phyloP scores from a whole-genome alignment of 2,888 invertebrate species.

The Hirtodrosophila duncani region DNA sequence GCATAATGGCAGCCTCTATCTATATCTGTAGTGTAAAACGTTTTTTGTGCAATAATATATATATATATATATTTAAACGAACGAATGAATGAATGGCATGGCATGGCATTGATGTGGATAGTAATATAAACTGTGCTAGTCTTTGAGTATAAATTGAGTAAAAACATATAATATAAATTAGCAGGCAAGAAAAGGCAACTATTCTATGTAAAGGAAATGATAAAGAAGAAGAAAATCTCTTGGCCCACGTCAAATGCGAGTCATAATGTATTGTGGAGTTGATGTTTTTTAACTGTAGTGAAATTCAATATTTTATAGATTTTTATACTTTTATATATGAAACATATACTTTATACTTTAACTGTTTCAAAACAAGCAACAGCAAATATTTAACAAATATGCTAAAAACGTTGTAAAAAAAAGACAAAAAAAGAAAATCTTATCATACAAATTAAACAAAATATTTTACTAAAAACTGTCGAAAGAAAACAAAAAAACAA shows the following conservation, averaged over 20 bases:
- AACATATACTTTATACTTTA: constrained; percentile 70
- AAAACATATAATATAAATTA: too few relatives aligned
- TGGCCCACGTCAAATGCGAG: too few relatives aligned
- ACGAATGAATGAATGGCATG: too few relatives aligned
- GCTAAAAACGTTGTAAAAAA: constrained; percentile 31
- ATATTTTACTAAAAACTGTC: constrained; percentile 45
- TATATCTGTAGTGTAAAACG: constrained; percentile 59
- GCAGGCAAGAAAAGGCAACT: too few relatives aligned
- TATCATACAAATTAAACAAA: constrained; percentile 35
- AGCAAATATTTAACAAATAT: constrained; percentile 39
- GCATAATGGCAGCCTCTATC: too few relatives aligned
- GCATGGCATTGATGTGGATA: too few relatives aligned
- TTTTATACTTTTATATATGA: constrained; percentile 74
- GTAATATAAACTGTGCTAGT: too few relatives aligned
- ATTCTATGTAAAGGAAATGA: constrained; percentile 6
- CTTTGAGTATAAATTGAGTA: too few relatives aligned
- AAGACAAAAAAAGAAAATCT: constrained; percentile 32
- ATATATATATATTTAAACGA: too few relatives aligned
- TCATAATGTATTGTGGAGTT: constrained; percentile 30
- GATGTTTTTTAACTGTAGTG: constrained; percentile 68
- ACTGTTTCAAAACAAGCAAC: too few relatives aligned
- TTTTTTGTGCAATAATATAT: constrained; percentile 54
- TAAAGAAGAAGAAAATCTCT: constrained; percentile 4
- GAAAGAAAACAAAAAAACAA: constrained; percentile 6
- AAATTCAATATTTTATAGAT: constrained; percentile 73